These are phyloP conservation scores for Synergus japonicus DNA, from an alignment of 2,888 invertebrate species.

Conservation along the genomic window DNA sequence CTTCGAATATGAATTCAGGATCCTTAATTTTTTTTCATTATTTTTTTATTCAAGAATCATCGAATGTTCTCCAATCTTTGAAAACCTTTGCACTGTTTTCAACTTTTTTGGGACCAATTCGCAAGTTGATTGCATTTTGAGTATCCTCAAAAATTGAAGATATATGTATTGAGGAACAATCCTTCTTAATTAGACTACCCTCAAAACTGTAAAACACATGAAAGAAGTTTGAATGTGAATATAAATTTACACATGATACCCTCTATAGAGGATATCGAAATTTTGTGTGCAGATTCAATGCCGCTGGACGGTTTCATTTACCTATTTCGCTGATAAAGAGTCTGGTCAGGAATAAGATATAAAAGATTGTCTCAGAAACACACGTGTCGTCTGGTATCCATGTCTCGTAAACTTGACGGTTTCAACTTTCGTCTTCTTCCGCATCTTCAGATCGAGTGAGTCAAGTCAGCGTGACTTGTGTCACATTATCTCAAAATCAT, in stretches of 20 bases:
- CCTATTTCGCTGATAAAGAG: background rate
- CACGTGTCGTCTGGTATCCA: slow-evolving; percentile 19
- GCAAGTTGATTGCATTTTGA: too few species aligned
- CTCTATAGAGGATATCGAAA: background rate
- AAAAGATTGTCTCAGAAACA: slow-evolving; percentile 21
- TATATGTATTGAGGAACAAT: too few species aligned
- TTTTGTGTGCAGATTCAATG: background rate
- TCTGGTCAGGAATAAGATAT: slow-evolving; percentile 20
- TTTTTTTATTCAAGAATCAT: background rate
- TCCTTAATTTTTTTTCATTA: too few species aligned
- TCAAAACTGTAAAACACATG: too few species aligned
- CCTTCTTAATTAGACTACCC: too few species aligned
- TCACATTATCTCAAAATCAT: slow-evolving; percentile 15
- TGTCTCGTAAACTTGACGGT: slow-evolving; percentile 25
- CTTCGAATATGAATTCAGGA: too few species aligned
- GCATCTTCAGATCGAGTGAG: slow-evolving; percentile 16
- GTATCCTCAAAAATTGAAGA: too few species aligned
- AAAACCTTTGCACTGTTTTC: too few species aligned
- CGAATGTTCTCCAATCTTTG: background rate
- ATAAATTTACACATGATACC: background rate
- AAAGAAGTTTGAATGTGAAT: too few species aligned
- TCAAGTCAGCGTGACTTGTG: slow-evolving; percentile 18
- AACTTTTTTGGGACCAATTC: too few species aligned
- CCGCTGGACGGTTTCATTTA: background rate
- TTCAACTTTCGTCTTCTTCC: slow-evolving; percentile 36